Evolutionary conservation across 2,797 vertebrate genomes (phyloP).

Genomic region (Hydrolagus colliei): DNA sequence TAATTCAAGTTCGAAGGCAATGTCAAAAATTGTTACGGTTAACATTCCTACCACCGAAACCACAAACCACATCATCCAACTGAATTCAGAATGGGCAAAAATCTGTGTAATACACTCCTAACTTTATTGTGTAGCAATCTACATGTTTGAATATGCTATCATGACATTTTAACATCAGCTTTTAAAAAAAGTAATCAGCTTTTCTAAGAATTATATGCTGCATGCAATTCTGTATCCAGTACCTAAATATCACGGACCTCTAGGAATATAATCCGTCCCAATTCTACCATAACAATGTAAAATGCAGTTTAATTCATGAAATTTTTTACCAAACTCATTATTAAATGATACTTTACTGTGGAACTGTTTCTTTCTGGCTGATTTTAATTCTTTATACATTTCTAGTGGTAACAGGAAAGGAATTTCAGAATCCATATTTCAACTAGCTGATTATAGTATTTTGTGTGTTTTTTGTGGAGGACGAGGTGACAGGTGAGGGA

Average conservation of each 20-base stretch:
- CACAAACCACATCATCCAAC: slow-evolving; percentile 5
- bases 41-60: slow-evolving; percentile 21
- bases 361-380: too few species aligned
- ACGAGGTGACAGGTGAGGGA: too few species aligned
- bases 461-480: too few species aligned
- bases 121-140: background rate
- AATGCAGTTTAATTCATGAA: background rate
- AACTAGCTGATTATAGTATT: too few species aligned
- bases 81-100: background rate
- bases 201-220: background rate
- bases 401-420: too few species aligned
- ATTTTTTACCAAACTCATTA: background rate
- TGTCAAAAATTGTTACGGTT: background rate
- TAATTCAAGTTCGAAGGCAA: too few species aligned
- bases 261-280: background rate
- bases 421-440: too few species aligned
- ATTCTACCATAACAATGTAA: background rate
- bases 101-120: background rate
- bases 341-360: too few species aligned
- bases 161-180: background rate
- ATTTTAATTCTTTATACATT: too few species aligned
- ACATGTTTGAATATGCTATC: background rate
- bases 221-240: background rate
- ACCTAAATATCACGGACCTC: background rate
- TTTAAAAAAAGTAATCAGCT: background rate